These are phyloP conservation scores for Anomalospiza imberbis DNA, from an alignment of 2,797 vertebrate species.

Conservation along the genomic window DNA sequence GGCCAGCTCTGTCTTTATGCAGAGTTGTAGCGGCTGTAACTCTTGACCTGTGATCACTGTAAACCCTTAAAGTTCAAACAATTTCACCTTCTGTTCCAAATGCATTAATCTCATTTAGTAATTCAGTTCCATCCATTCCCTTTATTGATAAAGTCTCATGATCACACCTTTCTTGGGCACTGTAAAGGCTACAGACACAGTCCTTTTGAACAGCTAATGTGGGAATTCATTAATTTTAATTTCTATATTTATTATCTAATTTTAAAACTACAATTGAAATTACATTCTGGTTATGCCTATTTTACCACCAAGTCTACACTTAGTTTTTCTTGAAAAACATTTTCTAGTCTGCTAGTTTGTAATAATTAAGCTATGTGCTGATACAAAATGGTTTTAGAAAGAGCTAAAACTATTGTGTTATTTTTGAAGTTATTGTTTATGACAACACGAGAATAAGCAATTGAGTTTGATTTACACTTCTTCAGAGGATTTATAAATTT, in stretches of 20 bases:
- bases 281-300: not conserved
- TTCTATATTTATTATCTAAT: not conserved
- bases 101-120: not conserved
- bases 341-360: not conserved
- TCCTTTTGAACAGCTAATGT: not conserved
- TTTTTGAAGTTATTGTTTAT: not conserved
- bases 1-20: not conserved
- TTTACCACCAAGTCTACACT: not conserved
- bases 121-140: not conserved
- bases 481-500: not conserved
- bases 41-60: not conserved
- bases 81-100: not conserved
- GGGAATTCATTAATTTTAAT: not conserved
- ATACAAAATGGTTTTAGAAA: not conserved
- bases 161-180: not conserved
- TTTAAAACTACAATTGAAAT: not conserved
- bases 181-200: fast-evolving
- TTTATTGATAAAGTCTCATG: not conserved
- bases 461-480: not conserved
- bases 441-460: not conserved
- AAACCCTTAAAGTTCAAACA: not conserved
- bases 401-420: not conserved
- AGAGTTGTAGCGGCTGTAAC: not conserved
- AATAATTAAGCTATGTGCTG: not conserved
- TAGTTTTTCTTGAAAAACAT: not conserved